Base-by-base conservation (phyloP, 2,888 invertebrate species). In the Tinea trinotella region DNA sequence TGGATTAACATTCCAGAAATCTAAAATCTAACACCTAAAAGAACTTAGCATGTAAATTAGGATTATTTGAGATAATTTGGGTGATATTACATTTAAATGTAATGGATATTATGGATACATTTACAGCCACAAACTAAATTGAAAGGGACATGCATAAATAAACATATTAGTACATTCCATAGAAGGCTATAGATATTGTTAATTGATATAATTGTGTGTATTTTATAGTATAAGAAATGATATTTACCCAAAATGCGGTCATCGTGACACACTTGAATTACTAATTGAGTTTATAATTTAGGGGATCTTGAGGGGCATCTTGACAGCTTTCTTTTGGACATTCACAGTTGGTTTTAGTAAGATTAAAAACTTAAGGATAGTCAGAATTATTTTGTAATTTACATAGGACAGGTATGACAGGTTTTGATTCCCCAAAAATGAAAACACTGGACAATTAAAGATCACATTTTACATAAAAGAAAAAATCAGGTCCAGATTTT, bases 231-330 rank as follows among this genome's bases (percentile, higher is more conserved):
- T 77, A 80, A 76, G 72, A 78, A 82, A 80, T 74, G 68, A 85
- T 85, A 85, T 80, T 85, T 85, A 85, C 84, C 84, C 80, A 80
- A 74, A 75, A 71, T 68, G 76, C 75, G 67, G 74, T 82, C 78
- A 81, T 81, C 82, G 81, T 74, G 78, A 79, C 80, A 81, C 79
- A 77, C 77, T 48, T 48, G 48, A 20, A 48, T 18, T 12, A 24
- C 18, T 22, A 18, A 3, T 24, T 12, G 24, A 13, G 22, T 17
- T 17, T 3, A 24, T 24, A 15, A 46, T 36, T n/a, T 46, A 50
- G 24, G 63, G 59, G 68, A 62, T 76, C 80, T 79, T 80, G 80
- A 74, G 66, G 71, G 79, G 82, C 84, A 85, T 85, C 85, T 84
- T 85, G 85, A 85, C 85, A 85, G 77, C 83, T 85, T 84, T 84